Conservation (phyloP, 2,888 invertebrate genomes). For the Drosophila nr. perissopoda region DNA sequence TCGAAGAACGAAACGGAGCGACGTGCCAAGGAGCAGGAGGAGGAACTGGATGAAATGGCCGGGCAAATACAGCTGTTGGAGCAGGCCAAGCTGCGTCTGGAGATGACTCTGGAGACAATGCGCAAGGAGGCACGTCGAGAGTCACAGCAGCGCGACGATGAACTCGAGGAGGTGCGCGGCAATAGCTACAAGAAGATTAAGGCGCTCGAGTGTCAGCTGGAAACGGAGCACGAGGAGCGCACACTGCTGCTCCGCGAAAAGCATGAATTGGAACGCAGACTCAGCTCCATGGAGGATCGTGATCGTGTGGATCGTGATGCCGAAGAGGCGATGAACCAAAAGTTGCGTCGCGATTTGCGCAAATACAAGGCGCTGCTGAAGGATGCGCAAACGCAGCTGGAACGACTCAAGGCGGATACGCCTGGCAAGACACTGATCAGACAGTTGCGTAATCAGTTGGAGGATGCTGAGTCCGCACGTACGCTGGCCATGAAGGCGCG, state of each 20-base stretch:
- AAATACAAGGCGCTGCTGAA: constrained; percentile 94
- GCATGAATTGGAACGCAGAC: constrained; percentile 94
- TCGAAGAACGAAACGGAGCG: constrained; percentile 95
- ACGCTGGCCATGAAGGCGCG: constrained; percentile 94
- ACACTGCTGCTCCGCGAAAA: constrained; percentile 94
- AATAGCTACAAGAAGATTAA: constrained; percentile 96
- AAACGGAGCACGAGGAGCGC: constrained; percentile 96
- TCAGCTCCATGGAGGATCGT: constrained; percentile 91
- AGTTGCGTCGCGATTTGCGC: constrained; percentile 94
- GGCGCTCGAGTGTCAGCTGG: constrained; percentile 95
- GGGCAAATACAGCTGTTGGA: constrained; percentile 95
- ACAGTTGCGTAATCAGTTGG: constrained; percentile 93
- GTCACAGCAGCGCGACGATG: constrained; percentile 95
- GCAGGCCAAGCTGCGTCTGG: constrained; percentile 95
- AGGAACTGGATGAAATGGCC: constrained; percentile 97
- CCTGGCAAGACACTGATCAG: constrained; percentile 92
- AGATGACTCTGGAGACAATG: constrained; percentile 96
- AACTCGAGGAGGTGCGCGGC: constrained; percentile 95
- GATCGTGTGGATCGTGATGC: constrained; percentile 90
- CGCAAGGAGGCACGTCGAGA: constrained; percentile 96
- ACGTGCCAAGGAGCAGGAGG: constrained; percentile 94
- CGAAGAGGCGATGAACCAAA: constrained; percentile 89
- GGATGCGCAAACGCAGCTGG: constrained; percentile 96
- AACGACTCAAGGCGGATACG: constrained; percentile 94
- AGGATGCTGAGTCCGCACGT: constrained; percentile 95